Conservation (phyloP, 2,797 vertebrate genomes). For the Chelonia mydas region DNA sequence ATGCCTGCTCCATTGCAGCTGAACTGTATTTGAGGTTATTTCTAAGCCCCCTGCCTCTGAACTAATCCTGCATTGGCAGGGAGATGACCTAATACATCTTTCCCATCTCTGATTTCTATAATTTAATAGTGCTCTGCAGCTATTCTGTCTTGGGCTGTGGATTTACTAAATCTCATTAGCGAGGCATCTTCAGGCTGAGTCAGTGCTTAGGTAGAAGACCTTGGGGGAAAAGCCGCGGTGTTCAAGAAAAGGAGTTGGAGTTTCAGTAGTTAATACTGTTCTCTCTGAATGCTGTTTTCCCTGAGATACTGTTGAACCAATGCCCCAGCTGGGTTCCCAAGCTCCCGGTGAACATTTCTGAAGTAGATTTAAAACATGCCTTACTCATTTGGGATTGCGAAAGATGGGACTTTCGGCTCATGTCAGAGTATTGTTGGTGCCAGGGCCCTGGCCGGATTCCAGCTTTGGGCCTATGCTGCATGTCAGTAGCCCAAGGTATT, state of each 20-base stretch:
- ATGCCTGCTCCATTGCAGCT: rapidly evolving
- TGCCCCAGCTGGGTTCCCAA: background rate
- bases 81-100: background rate
- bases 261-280: background rate
- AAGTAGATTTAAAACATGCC: background rate
- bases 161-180: background rate
- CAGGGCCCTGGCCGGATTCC: background rate
- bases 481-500: background rate
- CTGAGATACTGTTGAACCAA: background rate
- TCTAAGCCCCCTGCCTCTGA: rapidly evolving
- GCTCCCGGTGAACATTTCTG: background rate
- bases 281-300: background rate
- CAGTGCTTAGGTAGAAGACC: background rate
- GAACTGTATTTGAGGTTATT: rapidly evolving
- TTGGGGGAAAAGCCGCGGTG: slow-evolving; percentile 62
- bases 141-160: background rate
- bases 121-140: background rate
- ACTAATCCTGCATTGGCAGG: background rate
- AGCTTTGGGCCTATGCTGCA: background rate
- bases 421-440: background rate
- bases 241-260: slow-evolving; percentile 29
- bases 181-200: background rate
- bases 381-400: background rate
- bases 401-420: background rate
- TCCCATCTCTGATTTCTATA: background rate